These are phyloP conservation scores for Urosaurus nigricauda DNA, from an alignment of 2,797 vertebrate species.

Conservation along the genomic window DNA sequence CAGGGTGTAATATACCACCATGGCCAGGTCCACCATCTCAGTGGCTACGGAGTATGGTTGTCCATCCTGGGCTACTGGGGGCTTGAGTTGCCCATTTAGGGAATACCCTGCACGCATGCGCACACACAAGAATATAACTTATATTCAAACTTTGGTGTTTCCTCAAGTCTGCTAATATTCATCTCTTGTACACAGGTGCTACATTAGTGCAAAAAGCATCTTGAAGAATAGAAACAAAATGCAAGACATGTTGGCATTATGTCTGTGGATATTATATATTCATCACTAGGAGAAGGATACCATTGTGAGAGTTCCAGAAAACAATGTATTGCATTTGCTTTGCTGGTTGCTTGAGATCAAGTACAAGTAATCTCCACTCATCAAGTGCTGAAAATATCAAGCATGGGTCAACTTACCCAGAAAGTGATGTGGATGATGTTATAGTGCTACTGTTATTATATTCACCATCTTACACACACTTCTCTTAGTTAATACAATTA, in stretches of 20 bases:
- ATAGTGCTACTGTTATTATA: background rate
- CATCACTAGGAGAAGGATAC: background rate
- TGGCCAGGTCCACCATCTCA: background rate
- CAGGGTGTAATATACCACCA: too few relatives aligned
- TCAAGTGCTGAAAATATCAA: slow-evolving; percentile 5
- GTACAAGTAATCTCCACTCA: background rate
- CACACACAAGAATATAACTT: too few relatives aligned
- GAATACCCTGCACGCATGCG: too few relatives aligned
- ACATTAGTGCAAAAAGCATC: background rate
- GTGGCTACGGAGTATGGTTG: background rate
- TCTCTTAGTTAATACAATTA: background rate
- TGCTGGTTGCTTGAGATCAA: background rate
- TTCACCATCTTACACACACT: background rate
- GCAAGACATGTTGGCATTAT: background rate
- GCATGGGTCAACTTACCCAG: background rate
- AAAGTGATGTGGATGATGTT: background rate
- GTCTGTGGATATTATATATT: background rate
- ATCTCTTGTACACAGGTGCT: background rate
- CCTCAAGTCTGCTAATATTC: background rate
- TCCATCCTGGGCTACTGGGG: background rate
- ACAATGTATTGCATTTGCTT: background rate
- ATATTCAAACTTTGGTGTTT: background rate
- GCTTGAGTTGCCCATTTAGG: too few relatives aligned
- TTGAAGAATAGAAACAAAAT: background rate
- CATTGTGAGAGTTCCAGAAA: background rate